Percentiles rank a stretch among this genome's conserved stretches.
Evolutionary conservation across 92 coral and sea anemone species (phyloP).

Genomic region (Isaurus tuberculatus): DNA sequence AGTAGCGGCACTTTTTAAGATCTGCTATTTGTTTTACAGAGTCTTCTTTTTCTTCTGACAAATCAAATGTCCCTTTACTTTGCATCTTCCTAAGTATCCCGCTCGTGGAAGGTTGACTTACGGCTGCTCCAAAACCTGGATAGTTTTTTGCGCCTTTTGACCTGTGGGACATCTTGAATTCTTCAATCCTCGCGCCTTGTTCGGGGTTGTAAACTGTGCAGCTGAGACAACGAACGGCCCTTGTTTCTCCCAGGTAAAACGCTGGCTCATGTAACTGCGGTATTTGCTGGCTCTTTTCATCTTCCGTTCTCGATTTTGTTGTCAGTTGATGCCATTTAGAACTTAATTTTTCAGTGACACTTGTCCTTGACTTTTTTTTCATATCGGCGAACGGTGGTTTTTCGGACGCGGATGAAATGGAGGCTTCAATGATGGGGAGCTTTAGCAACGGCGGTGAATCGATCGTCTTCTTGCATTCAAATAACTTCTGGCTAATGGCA

Average conservation of each 20-base stretch:
- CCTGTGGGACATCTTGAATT: background rate
- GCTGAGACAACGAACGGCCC: background rate
- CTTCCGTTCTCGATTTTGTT: constrained; percentile 7
- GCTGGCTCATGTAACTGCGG: background rate
- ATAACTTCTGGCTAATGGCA: constrained; percentile 20
- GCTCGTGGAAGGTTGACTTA: background rate
- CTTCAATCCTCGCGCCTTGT: background rate
- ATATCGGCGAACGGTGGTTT: background rate
- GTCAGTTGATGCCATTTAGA: constrained; percentile 11
- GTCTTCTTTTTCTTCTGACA: constrained; percentile 1
- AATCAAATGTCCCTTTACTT: background rate
- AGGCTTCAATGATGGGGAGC: constrained; percentile 5
- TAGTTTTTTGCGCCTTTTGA: background rate
- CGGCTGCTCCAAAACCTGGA: background rate
- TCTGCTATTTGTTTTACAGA: constrained; percentile 22
- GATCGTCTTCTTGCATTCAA: constrained; percentile 9
- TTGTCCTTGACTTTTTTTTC: background rate
- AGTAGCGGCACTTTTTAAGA: constrained; percentile 35
- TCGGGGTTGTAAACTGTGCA: background rate
- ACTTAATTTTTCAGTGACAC: constrained; percentile 21
- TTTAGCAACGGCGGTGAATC: constrained; percentile 24
- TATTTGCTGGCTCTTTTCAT: background rate
- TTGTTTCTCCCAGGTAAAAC: background rate
- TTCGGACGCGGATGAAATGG: background rate
- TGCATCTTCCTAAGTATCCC: background rate